These are phyloP conservation scores for Patella ulyssiponensis DNA, from an alignment of 2,888 invertebrate genomes.

Conservation along the genomic window DNA sequence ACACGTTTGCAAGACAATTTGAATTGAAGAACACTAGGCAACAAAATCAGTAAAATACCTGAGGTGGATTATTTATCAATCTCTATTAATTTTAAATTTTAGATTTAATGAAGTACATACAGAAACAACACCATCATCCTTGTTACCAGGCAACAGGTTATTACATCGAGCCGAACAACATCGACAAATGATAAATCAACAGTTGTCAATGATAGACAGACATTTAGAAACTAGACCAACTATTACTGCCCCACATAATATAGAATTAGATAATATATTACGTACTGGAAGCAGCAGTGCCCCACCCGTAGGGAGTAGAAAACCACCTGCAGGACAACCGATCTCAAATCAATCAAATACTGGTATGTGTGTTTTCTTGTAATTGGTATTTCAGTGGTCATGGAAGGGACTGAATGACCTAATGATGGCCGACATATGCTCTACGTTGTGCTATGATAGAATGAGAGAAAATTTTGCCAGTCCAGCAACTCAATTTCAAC, in stretches of 20 bases:
- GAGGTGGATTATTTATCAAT: no score
- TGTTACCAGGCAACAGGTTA: slow-evolving; percentile 46
- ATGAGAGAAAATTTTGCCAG: no score
- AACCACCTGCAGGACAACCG: slow-evolving; percentile 14
- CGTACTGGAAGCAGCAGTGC: slow-evolving; percentile 13
- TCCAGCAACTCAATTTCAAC: no score
- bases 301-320: slow-evolving; percentile 12
- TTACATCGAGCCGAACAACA: slow-evolving; percentile 45
- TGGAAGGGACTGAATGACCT: no score
- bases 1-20: slow-evolving; percentile 26
- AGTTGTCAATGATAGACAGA: slow-evolving; percentile 35
- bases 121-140: background rate
- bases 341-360: no score
- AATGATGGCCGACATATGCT: no score
- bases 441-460: no score
- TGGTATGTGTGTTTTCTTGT: no score
- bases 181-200: slow-evolving; percentile 41
- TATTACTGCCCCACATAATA: background rate
- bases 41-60: slow-evolving; percentile 15
- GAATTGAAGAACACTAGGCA: no score
- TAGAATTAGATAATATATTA: background rate
- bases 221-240: slow-evolving; percentile 22
- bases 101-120: no score
- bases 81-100: no score
- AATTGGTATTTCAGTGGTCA: no score